Conservation (phyloP, 30 jellyfish, hydroid and myxozoan species). For the Nemopilema nomurai region DNA sequence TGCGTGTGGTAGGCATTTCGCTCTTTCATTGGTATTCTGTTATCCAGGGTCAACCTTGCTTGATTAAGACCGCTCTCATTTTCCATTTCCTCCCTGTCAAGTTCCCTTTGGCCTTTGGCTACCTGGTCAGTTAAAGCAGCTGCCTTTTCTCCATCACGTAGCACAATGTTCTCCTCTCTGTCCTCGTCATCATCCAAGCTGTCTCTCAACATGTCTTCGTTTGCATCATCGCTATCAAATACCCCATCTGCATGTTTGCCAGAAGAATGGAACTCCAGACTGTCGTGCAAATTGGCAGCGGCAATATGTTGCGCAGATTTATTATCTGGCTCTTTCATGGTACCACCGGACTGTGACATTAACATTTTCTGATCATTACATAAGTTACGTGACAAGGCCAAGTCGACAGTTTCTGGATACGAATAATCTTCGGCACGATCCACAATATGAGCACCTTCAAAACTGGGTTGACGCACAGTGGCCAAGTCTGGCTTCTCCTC, state of each 20-base stretch:
- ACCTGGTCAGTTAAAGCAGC: not conserved
- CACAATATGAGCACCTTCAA: not conserved
- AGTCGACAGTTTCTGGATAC: conserved; percentile 71
- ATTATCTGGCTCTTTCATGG: not conserved
- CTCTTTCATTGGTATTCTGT: not conserved
- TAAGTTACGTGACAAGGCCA: conserved; percentile 1
- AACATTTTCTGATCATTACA: not conserved
- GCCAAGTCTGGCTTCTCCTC: not conserved
- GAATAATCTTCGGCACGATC: conserved; percentile 44
- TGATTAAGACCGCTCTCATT: not conserved
- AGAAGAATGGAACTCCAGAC: not conserved
- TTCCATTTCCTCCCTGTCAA: not conserved
- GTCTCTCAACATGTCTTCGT: not conserved
- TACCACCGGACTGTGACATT: not conserved
- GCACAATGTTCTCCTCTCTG: not conserved
- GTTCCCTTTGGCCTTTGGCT: not conserved
- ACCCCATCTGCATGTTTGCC: not conserved
- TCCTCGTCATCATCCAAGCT: not conserved
- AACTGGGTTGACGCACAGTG: not conserved
- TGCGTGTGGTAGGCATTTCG: not conserved
- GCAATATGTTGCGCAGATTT: not conserved
- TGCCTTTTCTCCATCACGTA: not conserved
- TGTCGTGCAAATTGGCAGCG: conserved; percentile 4
- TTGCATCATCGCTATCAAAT: not conserved
- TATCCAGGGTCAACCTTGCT: not conserved